Base-by-base conservation (phyloP, 2,113 vertebrate genomes). In the Leucopsar rothschildi region DNA sequence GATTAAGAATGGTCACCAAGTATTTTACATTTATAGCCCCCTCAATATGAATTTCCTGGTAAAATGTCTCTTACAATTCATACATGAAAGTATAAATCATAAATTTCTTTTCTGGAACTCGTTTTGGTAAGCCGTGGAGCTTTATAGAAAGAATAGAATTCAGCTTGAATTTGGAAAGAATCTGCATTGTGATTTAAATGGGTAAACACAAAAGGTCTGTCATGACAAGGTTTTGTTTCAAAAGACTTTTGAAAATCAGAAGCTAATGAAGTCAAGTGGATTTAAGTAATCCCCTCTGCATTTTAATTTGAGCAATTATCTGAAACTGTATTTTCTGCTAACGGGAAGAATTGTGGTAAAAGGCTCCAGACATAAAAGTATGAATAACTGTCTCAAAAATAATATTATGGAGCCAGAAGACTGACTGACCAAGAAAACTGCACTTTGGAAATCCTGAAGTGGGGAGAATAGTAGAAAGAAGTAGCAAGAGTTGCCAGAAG, bases 241-340 rank as follows among this genome's bases (percentile, higher is more conserved):
- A 55, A 86, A 92, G 82, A 80, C 79, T 85, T 89, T 29, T 55
- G 59, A 70, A 92, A 95, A 96, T 87, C 65, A 71, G 82, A 76
- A 86, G 80, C 68, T 94, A 88, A 92, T 90, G 71, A 88, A 94
- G 85, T 93, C 94, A 92, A 97, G 88, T 96, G 86, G 91, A 94
- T 97, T 93, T 82, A 60, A 85, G 86, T 96, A 95, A 94, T 95
- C 88, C 70, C 45, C 23, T 76, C 78, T 91, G 88, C 88, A 86
- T 96, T 96, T 97, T 92, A 90, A 95, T 96, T 92, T 77, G 73
- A 80, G 90, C 80, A 92, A 83, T 96, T 96, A 88, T 96, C 82
- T 93, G 86, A 61, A 94, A 83, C 56, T 66, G 21, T 75, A 25
- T 83, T 90, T 70, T 86, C 79, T 95, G 75, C 66, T 95, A 80